These are phyloP conservation scores for Pseudomyrmex pallidus DNA, from an alignment of 1,140 invertebrate genomes.

Conservation along the genomic window DNA sequence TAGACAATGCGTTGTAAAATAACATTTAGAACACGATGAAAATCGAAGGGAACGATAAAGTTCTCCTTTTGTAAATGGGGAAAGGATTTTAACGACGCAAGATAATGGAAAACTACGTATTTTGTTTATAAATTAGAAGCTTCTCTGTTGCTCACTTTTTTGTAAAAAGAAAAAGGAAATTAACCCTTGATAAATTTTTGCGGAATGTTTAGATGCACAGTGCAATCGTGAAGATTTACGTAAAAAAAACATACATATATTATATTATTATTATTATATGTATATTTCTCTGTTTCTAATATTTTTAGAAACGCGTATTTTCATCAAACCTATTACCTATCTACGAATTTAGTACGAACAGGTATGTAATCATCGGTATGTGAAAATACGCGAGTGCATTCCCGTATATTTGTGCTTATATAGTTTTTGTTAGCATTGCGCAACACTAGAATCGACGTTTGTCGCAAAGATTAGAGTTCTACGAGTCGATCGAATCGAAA, in stretches of 20 bases:
- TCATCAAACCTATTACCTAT: slow-evolving; percentile 1
- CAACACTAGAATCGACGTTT: background rate
- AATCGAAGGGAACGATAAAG: too few relatives aligned
- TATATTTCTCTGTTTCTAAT: too few relatives aligned
- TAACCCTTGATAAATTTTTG: slow-evolving; percentile 1
- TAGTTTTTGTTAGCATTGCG: slow-evolving; percentile 23
- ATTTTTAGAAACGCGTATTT: slow-evolving; percentile 18
- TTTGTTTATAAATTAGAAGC: background rate
- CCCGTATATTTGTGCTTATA: slow-evolving; percentile 36
- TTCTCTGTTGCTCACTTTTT: background rate
- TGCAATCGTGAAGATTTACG: slow-evolving; percentile 32
- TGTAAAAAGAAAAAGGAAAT: background rate
- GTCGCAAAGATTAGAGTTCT: slow-evolving; percentile 27
- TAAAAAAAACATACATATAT: background rate
- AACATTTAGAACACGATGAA: slow-evolving; percentile 3
- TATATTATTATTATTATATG: background rate
- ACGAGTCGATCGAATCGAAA: slow-evolving; percentile 12
- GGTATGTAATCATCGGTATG: slow-evolving; percentile 1
- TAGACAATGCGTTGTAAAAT: slow-evolving; percentile 6
- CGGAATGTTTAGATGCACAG: slow-evolving; percentile 40
- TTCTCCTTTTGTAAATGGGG: background rate
- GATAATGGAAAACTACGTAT: background rate
- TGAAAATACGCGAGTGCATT: slow-evolving; percentile 46
- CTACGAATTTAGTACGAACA: background rate
- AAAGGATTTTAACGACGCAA: slow-evolving; percentile 10